Conservation (phyloP, 2,113 vertebrate species). For the Australoheros scitulus region DNA sequence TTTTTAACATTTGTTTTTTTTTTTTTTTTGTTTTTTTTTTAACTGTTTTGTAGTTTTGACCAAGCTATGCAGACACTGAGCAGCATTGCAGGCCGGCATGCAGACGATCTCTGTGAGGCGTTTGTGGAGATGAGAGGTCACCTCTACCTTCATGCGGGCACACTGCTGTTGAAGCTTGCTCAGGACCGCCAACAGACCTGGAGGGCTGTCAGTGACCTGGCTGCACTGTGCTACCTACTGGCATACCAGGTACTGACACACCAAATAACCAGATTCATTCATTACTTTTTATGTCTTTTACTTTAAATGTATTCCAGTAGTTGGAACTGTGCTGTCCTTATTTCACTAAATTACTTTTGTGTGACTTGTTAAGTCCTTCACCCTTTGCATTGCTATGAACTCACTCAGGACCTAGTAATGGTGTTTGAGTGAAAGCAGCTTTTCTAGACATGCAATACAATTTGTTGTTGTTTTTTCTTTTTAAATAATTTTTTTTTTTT, state of each 20-base stretch:
- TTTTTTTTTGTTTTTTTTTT: background rate
- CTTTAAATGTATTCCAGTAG: background rate
- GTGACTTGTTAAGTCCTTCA: background rate
- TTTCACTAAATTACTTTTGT: background rate
- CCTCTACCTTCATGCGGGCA: constrained; percentile 90
- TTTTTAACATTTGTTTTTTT: background rate
- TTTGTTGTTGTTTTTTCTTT: background rate
- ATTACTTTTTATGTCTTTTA: background rate
- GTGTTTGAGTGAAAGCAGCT: background rate
- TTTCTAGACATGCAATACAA: background rate
- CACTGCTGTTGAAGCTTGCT: constrained; percentile 91
- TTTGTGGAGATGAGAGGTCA: constrained; percentile 92
- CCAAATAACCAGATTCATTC: background rate
- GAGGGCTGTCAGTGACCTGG: constrained; percentile 86
- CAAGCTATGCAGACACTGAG: constrained; percentile 84
- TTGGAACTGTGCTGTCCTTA: background rate
- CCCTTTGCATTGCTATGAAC: background rate
- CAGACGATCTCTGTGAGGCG: constrained; percentile 85
- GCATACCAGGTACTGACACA: constrained; percentile 88
- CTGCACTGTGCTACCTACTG: constrained; percentile 89
- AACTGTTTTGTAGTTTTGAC: constrained; percentile 85
- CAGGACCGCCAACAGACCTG: constrained; percentile 85
- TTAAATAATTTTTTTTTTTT: background rate
- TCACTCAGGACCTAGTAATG: background rate
- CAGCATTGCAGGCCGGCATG: constrained; percentile 61